Percentiles rank a stretch among this genome's conserved stretches.
Conservation (phyloP, 92 coral and sea anemone species). For the Paragorgia papillata region DNA sequence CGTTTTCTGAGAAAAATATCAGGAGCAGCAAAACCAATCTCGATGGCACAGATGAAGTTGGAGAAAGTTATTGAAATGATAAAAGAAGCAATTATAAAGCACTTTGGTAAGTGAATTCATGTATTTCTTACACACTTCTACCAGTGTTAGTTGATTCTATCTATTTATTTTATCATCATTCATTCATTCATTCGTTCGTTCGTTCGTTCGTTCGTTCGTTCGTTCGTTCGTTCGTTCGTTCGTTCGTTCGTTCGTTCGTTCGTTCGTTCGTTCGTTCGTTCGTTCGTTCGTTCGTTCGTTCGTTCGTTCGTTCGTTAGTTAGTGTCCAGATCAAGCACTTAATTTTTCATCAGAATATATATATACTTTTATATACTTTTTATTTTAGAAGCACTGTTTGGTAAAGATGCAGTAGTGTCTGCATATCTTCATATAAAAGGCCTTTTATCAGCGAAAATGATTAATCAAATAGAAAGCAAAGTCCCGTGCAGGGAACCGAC, state of each 20-base stretch:
- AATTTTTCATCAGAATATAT: too few relatives aligned
- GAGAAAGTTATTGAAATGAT: conserved; percentile 14
- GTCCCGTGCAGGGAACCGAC: neutral
- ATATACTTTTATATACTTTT: too few relatives aligned
- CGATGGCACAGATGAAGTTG: conserved; percentile 11
- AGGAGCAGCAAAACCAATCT: neutral
- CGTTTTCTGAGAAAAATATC: conserved; percentile 14
- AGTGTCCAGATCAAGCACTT: too few relatives aligned
- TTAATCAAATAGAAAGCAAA: neutral
- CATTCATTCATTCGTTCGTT: too few relatives aligned
- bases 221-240: too few relatives aligned
- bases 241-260: too few relatives aligned
- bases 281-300: too few relatives aligned
- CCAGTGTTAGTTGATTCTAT: neutral
- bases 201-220: too few relatives aligned
- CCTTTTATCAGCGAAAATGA: neutral
- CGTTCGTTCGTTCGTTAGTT: too few relatives aligned
- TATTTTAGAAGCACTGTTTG: neutral
- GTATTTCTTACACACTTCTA: neutral
- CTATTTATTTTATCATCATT: too few relatives aligned
- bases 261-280: too few relatives aligned
- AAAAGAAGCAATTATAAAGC: neutral
- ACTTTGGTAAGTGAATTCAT: conserved; percentile 13
- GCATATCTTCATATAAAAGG: neutral
- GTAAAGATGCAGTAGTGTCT: conserved; percentile 1